Base-by-base conservation (phyloP, 2,888 invertebrate genomes). In the Patella caerulea region DNA sequence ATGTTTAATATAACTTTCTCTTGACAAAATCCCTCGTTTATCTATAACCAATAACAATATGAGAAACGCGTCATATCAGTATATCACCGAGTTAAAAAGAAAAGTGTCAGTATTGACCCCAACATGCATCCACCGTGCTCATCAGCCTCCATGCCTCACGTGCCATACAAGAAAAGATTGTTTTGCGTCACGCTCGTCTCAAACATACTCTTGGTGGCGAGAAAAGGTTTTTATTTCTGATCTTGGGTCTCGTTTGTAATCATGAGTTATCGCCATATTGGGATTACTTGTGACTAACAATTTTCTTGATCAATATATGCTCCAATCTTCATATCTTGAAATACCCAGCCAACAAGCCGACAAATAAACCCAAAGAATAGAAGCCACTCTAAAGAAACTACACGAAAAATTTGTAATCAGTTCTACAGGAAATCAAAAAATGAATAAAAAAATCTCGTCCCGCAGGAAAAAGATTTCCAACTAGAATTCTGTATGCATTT, bases 201-300 rank as follows among this genome's bases (percentile, higher is more conserved):
- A 11, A 65, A 24, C 24, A 19, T 65, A 65, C 65, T 24, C 24
- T 65, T 14, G 24, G 19, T 65, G 53, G 73, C 24, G 53, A 73
- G 73, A 73, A 73, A 73, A 73, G 54, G 54, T 73, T 73, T 73
- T 73, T 73, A 73, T 73, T 55, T 73, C 52, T 55, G 53, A 73
- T 54, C 45, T 55, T 73, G 55, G 55, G 52, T 73, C 54, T 54
- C 73, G 55, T 73, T 73, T 55, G 24, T 24, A 73, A 73, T 73
- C 73, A 73, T 55, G 73, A 73, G 73, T 73, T 73, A 73, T 73
- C 73, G 53, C 73, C 73, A 54, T 52, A 73, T 24, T 53, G 55
- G 73, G 55, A 54, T 73, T 73, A 54, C 73, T 19, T 65, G 65
- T 65, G 65, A 65, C 65, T 65, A 65, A 65, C 65, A 65, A 65